These are phyloP conservation scores for Podilymbus podiceps DNA, from an alignment of 2,113 vertebrate genomes.

Conservation along the genomic window DNA sequence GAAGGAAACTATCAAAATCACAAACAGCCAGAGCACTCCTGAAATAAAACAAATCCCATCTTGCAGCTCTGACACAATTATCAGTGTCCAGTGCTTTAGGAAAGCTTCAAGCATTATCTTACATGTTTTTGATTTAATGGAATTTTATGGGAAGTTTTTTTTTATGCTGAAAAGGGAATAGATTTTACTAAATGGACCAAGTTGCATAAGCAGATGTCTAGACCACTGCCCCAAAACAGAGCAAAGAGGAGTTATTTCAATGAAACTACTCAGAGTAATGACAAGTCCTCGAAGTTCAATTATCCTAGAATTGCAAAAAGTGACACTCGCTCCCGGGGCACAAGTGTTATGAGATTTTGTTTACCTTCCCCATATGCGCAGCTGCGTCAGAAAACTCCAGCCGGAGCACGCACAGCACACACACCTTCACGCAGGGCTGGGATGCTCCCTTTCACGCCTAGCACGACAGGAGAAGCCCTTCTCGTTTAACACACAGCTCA, in stretches of 20 bases:
- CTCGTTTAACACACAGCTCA: not conserved
- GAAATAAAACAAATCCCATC: not conserved
- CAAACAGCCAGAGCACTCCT: not conserved
- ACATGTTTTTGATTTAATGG: not conserved
- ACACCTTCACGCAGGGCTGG: not conserved
- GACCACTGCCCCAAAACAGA: not conserved
- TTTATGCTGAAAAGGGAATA: not conserved
- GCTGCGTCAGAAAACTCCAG: not conserved
- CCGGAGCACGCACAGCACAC: accelerated
- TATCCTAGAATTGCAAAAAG: not conserved
- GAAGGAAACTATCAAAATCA: not conserved
- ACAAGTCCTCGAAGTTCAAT: not conserved
- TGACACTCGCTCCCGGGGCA: not conserved
- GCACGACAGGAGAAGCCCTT: not conserved
- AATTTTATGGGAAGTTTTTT: not conserved
- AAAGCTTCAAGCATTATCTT: not conserved
- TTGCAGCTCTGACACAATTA: not conserved
- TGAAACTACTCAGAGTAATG: not conserved
- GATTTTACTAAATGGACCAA: not conserved
- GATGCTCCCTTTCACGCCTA: not conserved
- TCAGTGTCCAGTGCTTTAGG: not conserved
- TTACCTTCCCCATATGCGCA: not conserved
- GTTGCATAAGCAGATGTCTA: not conserved
- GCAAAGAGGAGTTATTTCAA: not conserved
- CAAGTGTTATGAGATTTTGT: not conserved